Conservation (phyloP, 2,888 invertebrate species). For the Agonopterix heracliana region DNA sequence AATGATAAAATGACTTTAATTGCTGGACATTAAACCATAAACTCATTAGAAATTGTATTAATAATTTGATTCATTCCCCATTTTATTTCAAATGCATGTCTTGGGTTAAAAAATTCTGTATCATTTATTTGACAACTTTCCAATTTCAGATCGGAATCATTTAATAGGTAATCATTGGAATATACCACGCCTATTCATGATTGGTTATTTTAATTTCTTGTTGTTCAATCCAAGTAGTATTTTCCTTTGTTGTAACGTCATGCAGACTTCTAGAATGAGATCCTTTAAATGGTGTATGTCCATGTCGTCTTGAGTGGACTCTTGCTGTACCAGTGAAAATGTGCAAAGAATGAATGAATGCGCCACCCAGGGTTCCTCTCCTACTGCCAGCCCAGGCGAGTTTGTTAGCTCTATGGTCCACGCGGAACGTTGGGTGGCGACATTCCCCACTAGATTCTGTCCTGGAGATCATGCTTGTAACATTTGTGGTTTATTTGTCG, state of each 20-base stretch:
- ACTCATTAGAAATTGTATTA: conserved; percentile 10
- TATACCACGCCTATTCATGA: conserved; percentile 42
- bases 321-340: conserved; percentile 20
- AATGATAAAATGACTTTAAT: conserved; percentile 14
- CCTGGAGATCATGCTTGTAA: conserved; percentile 57
- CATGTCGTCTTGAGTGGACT: conserved; percentile 29
- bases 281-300: conserved; percentile 41
- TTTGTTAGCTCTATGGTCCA: conserved; percentile 3
- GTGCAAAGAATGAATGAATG: conserved; percentile 5
- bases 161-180: conserved; percentile 72
- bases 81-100: conserved; percentile 36
- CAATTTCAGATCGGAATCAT: conserved; percentile 78
- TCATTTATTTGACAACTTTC: conserved; percentile 65
- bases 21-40: conserved; percentile 16
- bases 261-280: conserved; percentile 45
- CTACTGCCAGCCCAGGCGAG: conserved; percentile 15
- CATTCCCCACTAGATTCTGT: conserved; percentile 18
- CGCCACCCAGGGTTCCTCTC: conserved; percentile 10
- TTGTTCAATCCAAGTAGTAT: conserved; percentile 57
- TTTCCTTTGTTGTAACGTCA: conserved; percentile 39
- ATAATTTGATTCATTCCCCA: conserved; percentile 15
- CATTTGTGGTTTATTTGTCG: conserved; percentile 68
- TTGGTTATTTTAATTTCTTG: conserved; percentile 46
- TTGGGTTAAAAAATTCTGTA: conserved; percentile 31
- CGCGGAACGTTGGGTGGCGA: conserved; percentile 12